Evolutionary conservation across 2,797 vertebrate species (phyloP).

Genomic region (Pterois miles): DNA sequence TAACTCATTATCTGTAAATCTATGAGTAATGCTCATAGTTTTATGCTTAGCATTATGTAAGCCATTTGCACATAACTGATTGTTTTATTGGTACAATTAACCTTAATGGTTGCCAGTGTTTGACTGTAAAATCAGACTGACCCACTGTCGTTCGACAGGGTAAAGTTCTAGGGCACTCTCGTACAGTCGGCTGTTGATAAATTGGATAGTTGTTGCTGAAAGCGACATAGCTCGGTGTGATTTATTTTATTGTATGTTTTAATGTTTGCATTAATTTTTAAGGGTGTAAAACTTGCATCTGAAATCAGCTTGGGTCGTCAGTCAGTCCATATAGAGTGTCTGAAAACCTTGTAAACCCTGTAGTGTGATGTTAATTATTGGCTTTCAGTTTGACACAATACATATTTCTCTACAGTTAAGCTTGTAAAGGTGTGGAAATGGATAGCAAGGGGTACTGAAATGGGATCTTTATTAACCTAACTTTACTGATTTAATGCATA

Average conservation of each 20-base stretch:
- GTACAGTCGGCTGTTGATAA: not conserved
- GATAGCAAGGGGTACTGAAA: not conserved
- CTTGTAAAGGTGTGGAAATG: not conserved
- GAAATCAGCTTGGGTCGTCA: not conserved
- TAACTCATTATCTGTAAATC: conserved; percentile 37
- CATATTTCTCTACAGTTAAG: not conserved
- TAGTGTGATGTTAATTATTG: not conserved
- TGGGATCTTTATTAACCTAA: not conserved
- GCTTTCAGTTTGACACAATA: not conserved
- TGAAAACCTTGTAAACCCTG: not conserved
- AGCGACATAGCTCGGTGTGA: not conserved
- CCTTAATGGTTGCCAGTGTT: conserved; percentile 26
- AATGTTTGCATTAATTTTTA: not conserved
- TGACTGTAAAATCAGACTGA: conserved; percentile 39
- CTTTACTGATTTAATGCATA: not conserved
- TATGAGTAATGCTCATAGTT: conserved; percentile 37
- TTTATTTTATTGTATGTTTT: not conserved
- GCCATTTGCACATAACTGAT: conserved; percentile 29
- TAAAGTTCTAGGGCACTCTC: conserved; percentile 40
- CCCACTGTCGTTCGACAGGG: conserved; percentile 17
- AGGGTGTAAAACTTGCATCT: not conserved
- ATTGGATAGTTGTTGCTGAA: not conserved
- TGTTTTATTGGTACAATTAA: conserved; percentile 45
- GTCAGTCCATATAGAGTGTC: not conserved
- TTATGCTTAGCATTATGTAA: conserved; percentile 52